phyloP scores from a whole-genome alignment of 2,888 invertebrate species.

The Stenichneumon culpator region DNA sequence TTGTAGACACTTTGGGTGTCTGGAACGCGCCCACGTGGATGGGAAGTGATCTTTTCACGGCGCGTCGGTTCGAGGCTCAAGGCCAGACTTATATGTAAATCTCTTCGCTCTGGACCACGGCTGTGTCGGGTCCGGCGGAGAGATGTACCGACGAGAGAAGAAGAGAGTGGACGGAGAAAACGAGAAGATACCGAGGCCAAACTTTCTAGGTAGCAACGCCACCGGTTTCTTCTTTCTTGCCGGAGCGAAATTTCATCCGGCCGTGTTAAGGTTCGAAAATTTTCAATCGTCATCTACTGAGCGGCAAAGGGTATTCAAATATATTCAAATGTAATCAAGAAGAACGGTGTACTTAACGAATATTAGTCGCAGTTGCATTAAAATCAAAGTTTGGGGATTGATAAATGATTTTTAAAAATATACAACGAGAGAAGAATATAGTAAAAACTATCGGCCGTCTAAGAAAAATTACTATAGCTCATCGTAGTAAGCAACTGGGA shows the following conservation, averaged over 20 bases:
- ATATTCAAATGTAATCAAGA: no score
- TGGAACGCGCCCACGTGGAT: neutral
- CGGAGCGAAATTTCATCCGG: neutral
- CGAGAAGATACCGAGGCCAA: slow-evolving; percentile 52
- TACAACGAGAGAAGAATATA: neutral
- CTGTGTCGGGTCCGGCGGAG: neutral
- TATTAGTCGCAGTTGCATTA: neutral
- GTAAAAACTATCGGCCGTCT: no score
- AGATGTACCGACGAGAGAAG: slow-evolving; percentile 11
- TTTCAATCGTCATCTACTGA: neutral
- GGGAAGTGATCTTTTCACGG: neutral
- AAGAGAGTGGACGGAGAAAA: slow-evolving; percentile 45
- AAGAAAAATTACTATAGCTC: no score
- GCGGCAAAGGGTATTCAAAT: neutral
- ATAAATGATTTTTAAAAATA: neutral
- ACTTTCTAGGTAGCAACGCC: slow-evolving; percentile 55
- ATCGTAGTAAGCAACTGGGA: no score
- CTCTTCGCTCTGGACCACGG: slow-evolving; percentile 14
- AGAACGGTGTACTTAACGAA: neutral
- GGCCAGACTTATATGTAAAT: neutral
- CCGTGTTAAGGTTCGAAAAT: neutral
- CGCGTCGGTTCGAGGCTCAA: neutral
- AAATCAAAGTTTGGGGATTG: neutral
- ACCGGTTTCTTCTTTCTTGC: slow-evolving; percentile 27
- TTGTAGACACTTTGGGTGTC: neutral